phyloP scores from a whole-genome alignment of 2,888 invertebrate genomes.

The Xylota sylvarum region DNA sequence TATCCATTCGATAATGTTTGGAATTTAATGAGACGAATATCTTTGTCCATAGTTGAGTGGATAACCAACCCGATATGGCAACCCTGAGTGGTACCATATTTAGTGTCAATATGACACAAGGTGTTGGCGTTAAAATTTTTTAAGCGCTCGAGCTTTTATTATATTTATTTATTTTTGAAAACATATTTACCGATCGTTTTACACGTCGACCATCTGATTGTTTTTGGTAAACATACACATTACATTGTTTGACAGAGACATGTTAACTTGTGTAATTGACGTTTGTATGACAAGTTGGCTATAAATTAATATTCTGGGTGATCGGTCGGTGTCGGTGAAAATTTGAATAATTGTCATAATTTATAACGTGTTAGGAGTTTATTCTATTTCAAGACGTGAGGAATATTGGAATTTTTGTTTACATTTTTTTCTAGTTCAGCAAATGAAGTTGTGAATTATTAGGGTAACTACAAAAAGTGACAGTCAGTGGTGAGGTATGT shows the following conservation, averaged over 20 bases:
- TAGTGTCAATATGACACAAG: background rate
- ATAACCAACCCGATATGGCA: conserved; percentile 1
- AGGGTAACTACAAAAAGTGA: background rate
- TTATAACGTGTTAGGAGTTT: background rate
- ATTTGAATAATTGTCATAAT: conserved; percentile 18
- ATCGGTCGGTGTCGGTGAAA: background rate
- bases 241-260: conserved; percentile 21
- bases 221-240: conserved; percentile 29
- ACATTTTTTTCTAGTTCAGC: background rate
- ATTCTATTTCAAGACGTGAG: background rate
- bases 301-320: conserved; percentile 11
- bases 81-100: conserved; percentile 12
- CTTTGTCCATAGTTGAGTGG: conserved; percentile 7
- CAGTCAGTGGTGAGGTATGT: too few species aligned
- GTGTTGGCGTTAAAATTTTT: conserved; percentile 33
- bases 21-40: conserved; percentile 44
- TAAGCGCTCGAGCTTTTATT: background rate
- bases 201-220: conserved; percentile 6
- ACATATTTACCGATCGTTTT: conserved; percentile 12
- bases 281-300: conserved; percentile 28
- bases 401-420: background rate
- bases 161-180: conserved; percentile 5
- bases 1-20: conserved; percentile 23
- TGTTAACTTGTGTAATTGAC: conserved; percentile 39
- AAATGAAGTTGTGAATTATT: background rate